Evolutionary conservation across 2,113 vertebrate genomes (phyloP), one percentile per base, ranked within the genome.

Genomic region (Gorsachius goisagi): DNA sequence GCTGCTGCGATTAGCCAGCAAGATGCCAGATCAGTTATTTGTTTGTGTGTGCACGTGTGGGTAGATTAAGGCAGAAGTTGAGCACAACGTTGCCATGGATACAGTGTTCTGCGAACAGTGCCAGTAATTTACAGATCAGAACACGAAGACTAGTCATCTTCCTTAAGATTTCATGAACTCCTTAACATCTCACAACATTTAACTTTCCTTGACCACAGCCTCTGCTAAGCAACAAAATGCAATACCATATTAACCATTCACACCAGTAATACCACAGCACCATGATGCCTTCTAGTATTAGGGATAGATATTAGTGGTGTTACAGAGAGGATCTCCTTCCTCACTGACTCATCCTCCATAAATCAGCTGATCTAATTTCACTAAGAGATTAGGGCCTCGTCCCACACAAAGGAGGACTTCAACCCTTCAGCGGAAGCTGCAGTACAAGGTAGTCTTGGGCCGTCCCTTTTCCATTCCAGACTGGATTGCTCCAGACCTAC

Each of bases 21-120:
- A 64, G 66, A 64, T 8, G 24, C 35, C 64, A 13, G 58, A 60
- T 6, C 55, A 89, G 60, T 22, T 47, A 80, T 10, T 74, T 62
- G 37, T 85, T 79, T 85, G 88, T 63, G 60, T 62, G 64, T 33
- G 85, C 88, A 94, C 59, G 2, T 55, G 92, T 80, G 86, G 9
- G 41, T 14, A 67, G 78, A 69, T 84, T 6, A 52, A 88, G 47
- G 60, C 87, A 95, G 77, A 68, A 95, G 71, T 60, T 89, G 67
- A 97, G 73, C 74, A 82, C 80, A 89, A 87, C 0, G 59, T 91
- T 94, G 89, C 91, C 81, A 94, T 94, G 91, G 97, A 91, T 80
- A 96, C 92, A 23, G 55, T 21, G 67, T 35, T 79, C 92, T 71
- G 66, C 2, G 5, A 95, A 79, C 32, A 73, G n/a, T 23, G 67